phyloP scores from a whole-genome alignment of 2,888 invertebrate species.

The Andrena chrysosceles region DNA sequence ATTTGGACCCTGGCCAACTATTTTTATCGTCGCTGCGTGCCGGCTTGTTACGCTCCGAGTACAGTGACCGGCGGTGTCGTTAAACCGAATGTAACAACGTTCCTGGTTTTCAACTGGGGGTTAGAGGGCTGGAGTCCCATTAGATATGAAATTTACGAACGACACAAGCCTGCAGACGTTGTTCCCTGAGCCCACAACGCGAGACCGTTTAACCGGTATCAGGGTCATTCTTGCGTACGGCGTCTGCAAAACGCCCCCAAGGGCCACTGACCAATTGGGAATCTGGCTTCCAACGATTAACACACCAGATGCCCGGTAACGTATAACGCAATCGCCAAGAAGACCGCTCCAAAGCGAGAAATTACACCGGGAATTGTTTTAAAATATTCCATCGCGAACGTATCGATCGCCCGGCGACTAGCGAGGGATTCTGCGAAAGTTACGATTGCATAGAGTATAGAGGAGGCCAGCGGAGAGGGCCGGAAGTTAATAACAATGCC shows the following conservation, averaged over 20 bases:
- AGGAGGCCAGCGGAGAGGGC: not conserved
- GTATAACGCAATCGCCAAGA: not conserved
- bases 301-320: not conserved
- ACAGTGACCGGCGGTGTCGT: constrained; percentile 62
- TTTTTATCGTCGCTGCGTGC: constrained; percentile 72
- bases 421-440: constrained; percentile 1
- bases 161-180: not conserved
- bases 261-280: not conserved
- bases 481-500: constrained; percentile 53
- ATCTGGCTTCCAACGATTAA: not conserved
- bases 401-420: constrained; percentile 28
- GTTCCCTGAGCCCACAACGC: not conserved
- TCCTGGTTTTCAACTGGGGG: constrained; percentile 46
- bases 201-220: not conserved
- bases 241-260: too few species aligned
- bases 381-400: not conserved
- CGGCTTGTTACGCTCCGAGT: constrained; percentile 54
- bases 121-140: constrained; percentile 41
- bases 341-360: not conserved
- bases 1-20: constrained; percentile 72
- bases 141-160: constrained; percentile 54
- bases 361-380: not conserved
- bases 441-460: not conserved
- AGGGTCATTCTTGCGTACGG: not conserved
- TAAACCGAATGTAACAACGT: constrained; percentile 68